Base-by-base conservation (phyloP, 2,113 vertebrate species). In the Excalfactoria chinensis region DNA sequence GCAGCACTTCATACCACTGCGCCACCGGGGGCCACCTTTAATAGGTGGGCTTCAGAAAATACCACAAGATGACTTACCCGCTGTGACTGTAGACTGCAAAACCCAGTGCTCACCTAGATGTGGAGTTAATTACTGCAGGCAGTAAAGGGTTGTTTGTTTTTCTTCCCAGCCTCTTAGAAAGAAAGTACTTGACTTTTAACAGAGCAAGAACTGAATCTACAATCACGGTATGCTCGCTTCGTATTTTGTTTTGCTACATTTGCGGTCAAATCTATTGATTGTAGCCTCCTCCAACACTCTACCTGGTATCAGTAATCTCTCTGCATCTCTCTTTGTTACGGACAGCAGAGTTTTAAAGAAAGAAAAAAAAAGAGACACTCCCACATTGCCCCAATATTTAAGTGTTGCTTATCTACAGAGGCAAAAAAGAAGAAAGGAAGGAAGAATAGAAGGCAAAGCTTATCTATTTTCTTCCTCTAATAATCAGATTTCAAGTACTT, bases 371-470 rank as follows among this genome's bases (percentile, higher is more conserved):
- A 44, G 3, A 43, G 9, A 8, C 3, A 22, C 17, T 17, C 9
- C 1, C 4, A 1, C 4, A 19, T 44, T 13, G 53, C 13, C 41
- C 25, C 34, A 41, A 11, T 1, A 74, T 26, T 2, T 20, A 70
- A 73, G 5, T 18, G 17, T 66, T 28, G 18, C 59, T 79, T 68
- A 69, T 8, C 16, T 35, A 4, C 3, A 62, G 2, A 5, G 28
- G 48, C 23, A 49, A 49, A 49, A 49, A 49, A 25, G 6, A 25
- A 49, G 11, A 25, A 25, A 49, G 12, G 13, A 53, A 53, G 25
- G 10, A 13, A 49, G 6, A 11, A 37, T 37, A 37, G 66, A 81
- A n/a, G 13, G 32, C 25, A 69, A 81, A 73, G 60, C 10, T 60
- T 75, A 20, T 0, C 7, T 60, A 6, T 32, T 73, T 32, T 77